Percentiles rank a stretch among this genome's conserved stretches.
phyloP scores from a whole-genome alignment of 2,113 vertebrate genomes.

The Columba janthina region DNA sequence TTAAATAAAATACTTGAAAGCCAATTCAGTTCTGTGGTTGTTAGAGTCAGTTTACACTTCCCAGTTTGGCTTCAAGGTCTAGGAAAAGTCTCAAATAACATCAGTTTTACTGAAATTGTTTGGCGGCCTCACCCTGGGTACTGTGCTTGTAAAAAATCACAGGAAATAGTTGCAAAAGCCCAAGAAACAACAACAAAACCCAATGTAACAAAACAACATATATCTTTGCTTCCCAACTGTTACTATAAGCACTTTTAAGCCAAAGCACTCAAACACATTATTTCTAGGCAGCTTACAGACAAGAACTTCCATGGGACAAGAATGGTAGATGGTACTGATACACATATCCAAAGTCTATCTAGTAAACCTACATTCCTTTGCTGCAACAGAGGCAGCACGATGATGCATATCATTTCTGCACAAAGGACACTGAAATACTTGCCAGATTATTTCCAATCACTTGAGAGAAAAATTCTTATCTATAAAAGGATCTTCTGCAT shows the following conservation, averaged over 20 bases:
- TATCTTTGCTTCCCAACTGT: neutral
- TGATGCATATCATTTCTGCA: neutral
- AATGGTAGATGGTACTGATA: neutral
- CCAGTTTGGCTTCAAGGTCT: neutral
- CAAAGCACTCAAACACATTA: neutral
- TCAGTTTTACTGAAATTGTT: neutral
- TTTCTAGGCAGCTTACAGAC: neutral
- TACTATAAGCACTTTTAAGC: neutral
- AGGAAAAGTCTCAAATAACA: neutral
- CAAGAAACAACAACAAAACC: neutral
- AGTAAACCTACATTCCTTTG: neutral
- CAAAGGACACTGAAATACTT: neutral
- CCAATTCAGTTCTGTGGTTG: neutral
- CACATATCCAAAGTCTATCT: neutral
- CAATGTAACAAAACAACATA: neutral
- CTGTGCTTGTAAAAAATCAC: neutral
- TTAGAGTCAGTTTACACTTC: neutral
- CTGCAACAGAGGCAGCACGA: neutral
- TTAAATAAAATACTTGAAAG: neutral
- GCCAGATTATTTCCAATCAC: neutral
- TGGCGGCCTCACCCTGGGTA: neutral
- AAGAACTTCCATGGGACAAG: neutral
- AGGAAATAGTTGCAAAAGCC: neutral
- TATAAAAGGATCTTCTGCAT: neutral
- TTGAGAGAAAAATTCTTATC: neutral